These are phyloP conservation scores for Opisthocomus hoazin DNA, from an alignment of 2,113 vertebrate genomes.

Conservation along the genomic window DNA sequence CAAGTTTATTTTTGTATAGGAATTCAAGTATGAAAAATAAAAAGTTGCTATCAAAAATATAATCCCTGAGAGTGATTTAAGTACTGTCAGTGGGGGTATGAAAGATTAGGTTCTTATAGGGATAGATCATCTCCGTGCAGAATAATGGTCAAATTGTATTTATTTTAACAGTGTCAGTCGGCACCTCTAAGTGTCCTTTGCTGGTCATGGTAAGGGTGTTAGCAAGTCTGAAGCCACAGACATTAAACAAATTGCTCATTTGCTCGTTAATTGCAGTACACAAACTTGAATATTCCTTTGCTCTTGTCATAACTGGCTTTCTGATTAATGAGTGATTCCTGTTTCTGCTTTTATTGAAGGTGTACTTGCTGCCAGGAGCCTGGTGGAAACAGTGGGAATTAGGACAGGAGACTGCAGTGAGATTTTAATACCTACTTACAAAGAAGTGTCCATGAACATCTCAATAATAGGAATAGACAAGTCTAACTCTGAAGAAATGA, in stretches of 20 bases:
- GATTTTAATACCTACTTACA: not conserved
- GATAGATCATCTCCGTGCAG: not conserved
- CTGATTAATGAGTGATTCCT: conserved; percentile 1
- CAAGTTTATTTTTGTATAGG: not conserved
- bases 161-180: not conserved
- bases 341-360: conserved; percentile 23
- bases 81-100: not conserved
- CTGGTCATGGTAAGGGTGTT: not conserved
- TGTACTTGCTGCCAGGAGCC: not conserved
- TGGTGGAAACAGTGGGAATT: not conserved
- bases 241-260: not conserved
- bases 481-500: not conserved
- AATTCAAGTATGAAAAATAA: not conserved
- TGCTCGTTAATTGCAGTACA: not conserved
- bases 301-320: not conserved
- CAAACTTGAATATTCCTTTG: not conserved
- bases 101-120: not conserved
- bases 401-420: not conserved
- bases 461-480: not conserved
- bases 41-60: not conserved
- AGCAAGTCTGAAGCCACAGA: not conserved
- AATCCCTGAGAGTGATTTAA: not conserved
- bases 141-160: not conserved
- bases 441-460: not conserved
- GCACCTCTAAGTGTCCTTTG: not conserved